These are phyloP conservation scores for Gandaritis pyraliata DNA, from an alignment of 2,888 invertebrate genomes.

Conservation along the genomic window DNA sequence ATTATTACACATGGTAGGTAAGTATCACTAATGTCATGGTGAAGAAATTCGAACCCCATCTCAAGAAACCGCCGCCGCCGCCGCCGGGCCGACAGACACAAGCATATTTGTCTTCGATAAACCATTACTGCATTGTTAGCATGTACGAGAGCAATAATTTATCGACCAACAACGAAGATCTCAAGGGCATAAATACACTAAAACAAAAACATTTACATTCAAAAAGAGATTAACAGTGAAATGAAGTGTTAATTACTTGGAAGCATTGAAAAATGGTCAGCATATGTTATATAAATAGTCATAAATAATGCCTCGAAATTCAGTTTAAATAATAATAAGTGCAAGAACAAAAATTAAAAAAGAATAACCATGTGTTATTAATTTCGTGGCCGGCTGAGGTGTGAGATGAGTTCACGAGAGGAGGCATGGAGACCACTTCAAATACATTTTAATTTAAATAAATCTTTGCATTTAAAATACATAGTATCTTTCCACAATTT, in stretches of 20 bases:
- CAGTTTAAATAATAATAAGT: conserved; percentile 84
- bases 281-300: conserved; percentile 84
- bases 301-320: conserved; percentile 82
- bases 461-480: no score
- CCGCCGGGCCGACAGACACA: conserved; percentile 4
- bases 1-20: no score
- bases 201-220: conserved; percentile 64
- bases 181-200: conserved; percentile 58
- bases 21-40: no score
- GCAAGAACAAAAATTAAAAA: conserved; percentile 80
- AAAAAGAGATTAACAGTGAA: conserved; percentile 77
- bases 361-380: conserved; percentile 79
- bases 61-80: no score
- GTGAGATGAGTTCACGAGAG: conserved; percentile 72
- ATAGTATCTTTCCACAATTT: no score
- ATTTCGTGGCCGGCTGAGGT: conserved; percentile 79
- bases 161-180: conserved; percentile 53
- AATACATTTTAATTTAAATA: no score
- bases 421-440: conserved; percentile 49
- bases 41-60: no score
- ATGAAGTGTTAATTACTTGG: conserved; percentile 84
- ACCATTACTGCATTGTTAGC: conserved; percentile 59
- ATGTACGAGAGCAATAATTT: conserved; percentile 56
- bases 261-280: conserved; percentile 84
- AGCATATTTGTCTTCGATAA: conserved; percentile 48